Conservation (phyloP, 2,113 vertebrate genomes). For the Mirounga angustirostris region DNA sequence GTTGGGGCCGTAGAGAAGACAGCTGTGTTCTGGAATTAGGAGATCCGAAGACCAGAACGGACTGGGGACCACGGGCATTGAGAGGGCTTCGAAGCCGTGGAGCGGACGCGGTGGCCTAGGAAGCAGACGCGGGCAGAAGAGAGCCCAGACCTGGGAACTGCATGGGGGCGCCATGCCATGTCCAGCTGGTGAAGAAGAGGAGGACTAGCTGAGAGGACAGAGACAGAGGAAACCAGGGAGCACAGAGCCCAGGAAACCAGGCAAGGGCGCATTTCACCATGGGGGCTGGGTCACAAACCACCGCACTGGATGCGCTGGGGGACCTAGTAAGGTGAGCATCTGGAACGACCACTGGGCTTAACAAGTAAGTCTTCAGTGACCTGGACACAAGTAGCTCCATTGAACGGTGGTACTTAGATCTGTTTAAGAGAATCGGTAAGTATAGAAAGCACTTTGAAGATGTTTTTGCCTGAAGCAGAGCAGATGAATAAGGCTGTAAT, state of each 20-base stretch:
- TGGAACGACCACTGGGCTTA: not conserved
- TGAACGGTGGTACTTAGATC: not conserved
- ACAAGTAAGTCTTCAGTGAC: fast-evolving
- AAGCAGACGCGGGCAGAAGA: not conserved
- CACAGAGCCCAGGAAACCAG: not conserved
- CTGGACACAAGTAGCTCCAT: not conserved
- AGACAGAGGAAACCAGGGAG: not conserved
- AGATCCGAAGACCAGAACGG: not conserved
- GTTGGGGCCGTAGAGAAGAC: not conserved
- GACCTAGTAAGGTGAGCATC: not conserved
- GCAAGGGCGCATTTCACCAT: no score
- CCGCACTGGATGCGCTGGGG: not conserved
- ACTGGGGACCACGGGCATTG: not conserved
- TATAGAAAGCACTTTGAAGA: not conserved
- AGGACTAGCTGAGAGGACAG: not conserved
- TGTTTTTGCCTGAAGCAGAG: not conserved
- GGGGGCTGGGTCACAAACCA: not conserved
- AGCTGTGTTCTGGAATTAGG: not conserved
- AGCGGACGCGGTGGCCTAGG: not conserved
- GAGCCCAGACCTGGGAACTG: not conserved
- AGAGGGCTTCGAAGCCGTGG: no score
- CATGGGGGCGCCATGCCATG: not conserved
- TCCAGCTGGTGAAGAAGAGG: not conserved
- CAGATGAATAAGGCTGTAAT: not conserved
- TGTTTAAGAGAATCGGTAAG: not conserved